Evolutionary conservation across 2,888 invertebrate species (phyloP), one percentile per base, ranked within the genome.

Genomic region (Julus scanicus): DNA sequence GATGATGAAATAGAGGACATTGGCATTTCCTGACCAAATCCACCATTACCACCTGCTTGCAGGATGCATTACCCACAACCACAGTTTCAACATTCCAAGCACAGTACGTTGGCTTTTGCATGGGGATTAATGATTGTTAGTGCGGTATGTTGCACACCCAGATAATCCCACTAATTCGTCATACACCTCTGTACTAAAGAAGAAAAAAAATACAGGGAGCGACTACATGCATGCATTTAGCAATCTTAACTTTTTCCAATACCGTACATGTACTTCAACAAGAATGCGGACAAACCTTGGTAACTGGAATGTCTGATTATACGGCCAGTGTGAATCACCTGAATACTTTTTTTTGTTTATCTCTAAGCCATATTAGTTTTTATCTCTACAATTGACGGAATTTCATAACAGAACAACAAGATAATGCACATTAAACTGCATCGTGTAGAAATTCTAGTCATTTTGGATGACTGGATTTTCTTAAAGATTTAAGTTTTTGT

Each of bases 291-390:
- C 71, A 29, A 71, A 71, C 71, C 71, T 71, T 29, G 71, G 71
- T 71, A 71, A n/a, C 71, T 37, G n/a, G 71, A 71, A 71, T 71
- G n/a, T 71, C 71, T n/a, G 71, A 71, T 71, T 71, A n/a, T n/a
- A 71, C 29, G 9, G 29, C 29, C 71, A 71, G 71, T 71, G 29
- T 71, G 71, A 71, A 71, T 71, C 71, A 29, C 29, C 71, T 29
- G 71, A 29, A 29, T 3, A 29, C 53, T 71, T 71, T 71, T 71
- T 71, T 71, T 71, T 71, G 71, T 6, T 71, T 71, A 71, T 71
- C 71, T 29, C 71, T 29, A 29, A 29, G 71, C 71, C 53, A 53
- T 71, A 71, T 29, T 9, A 11, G 8, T 71, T 20, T 20, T 63
- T 71, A 71, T 71, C 71, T 11, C 29, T 29, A 71, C 71, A 29